These are phyloP conservation scores for Brachionus sp. DNA, from an alignment of 1,140 invertebrate species.

Conservation along the genomic window DNA sequence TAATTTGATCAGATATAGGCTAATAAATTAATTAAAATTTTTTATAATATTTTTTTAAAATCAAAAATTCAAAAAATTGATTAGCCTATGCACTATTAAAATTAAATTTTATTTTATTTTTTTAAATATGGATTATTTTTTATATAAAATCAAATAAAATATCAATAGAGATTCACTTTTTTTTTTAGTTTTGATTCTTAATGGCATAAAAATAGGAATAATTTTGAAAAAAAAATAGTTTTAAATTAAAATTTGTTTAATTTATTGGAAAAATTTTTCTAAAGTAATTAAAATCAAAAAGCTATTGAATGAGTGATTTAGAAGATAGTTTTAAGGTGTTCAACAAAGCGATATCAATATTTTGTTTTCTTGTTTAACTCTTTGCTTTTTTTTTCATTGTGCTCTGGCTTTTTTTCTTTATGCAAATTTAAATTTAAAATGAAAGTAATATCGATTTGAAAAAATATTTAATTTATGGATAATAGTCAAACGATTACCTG, in stretches of 20 bases:
- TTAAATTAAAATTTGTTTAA: background rate
- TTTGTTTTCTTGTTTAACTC: background rate
- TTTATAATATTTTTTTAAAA: no score
- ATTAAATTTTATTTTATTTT: background rate
- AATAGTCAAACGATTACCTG: conserved; percentile 1
- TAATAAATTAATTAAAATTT: no score
- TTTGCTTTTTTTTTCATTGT: background rate
- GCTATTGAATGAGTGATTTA: background rate
- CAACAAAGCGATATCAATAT: background rate
- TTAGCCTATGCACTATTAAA: background rate
- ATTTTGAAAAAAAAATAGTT: no score
- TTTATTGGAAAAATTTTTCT: background rate
- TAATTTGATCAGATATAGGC: no score
- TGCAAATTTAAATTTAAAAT: background rate
- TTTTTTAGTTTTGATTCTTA: no score
- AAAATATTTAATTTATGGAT: background rate
- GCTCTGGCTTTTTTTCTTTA: background rate
- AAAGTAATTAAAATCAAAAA: background rate
- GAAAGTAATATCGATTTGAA: background rate
- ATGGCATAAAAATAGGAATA: no score
- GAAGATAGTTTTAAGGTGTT: background rate
- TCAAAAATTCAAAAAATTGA: background rate
- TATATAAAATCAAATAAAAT: no score
- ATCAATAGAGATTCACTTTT: no score
- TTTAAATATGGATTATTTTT: no score